These are phyloP conservation scores for Turdus rufiventris DNA, from an alignment of 2,113 vertebrate species.

Conservation along the genomic window DNA sequence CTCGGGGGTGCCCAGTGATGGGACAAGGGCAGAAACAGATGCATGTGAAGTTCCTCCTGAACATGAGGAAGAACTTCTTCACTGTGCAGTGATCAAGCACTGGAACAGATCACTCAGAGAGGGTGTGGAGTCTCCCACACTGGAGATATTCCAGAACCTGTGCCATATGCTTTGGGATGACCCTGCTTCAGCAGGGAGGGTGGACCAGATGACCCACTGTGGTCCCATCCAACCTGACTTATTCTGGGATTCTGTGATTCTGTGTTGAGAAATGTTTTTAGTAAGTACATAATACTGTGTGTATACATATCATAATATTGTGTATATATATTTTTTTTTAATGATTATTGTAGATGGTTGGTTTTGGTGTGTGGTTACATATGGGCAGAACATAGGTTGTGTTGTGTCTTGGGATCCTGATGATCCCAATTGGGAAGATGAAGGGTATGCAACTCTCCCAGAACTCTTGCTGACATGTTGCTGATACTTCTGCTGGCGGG, in stretches of 20 bases:
- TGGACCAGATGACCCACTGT: background rate
- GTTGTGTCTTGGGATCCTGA: background rate
- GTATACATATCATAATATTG: too few species aligned
- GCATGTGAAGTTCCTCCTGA: too few species aligned
- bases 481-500: accelerated
- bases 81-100: accelerated
- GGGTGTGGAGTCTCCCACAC: background rate
- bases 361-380: background rate
- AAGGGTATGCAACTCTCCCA: accelerated
- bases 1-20: background rate
- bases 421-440: accelerated
- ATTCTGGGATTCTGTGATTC: background rate
- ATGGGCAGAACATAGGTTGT: background rate
- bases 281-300: background rate
- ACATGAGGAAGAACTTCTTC: background rate
- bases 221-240: background rate
- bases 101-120: background rate
- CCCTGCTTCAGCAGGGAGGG: background rate
- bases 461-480: background rate
- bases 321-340: background rate
- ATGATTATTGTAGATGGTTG: accelerated
- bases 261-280: background rate
- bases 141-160: background rate
- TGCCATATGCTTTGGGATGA: background rate
- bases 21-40: background rate